A percentile compares a stretch with the other conserved stretches of the same genome.
Evolutionary conservation across 2,888 invertebrate species (phyloP).

Genomic region (Amblyteles armatorius): DNA sequence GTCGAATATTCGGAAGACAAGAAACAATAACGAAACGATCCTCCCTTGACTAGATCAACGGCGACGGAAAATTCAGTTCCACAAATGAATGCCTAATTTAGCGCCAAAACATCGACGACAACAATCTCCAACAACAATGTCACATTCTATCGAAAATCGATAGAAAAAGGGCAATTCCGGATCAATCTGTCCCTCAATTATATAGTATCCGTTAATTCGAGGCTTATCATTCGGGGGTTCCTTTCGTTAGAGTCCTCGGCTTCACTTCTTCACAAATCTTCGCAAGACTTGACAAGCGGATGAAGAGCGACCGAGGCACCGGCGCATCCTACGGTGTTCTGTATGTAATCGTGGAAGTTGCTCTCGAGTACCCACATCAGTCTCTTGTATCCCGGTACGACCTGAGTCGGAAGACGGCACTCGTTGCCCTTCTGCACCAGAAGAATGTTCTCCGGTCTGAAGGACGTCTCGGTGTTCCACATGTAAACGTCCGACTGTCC

Average conservation of each 20-base stretch:
- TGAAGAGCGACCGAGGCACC: constrained; percentile 88
- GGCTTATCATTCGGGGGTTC: not conserved
- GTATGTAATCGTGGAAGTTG: constrained; percentile 89
- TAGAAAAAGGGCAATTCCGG: not conserved
- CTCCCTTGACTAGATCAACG: constrained; percentile 57
- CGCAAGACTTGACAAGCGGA: constrained; percentile 86
- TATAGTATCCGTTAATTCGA: not conserved
- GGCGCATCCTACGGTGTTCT: constrained; percentile 87
- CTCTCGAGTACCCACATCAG: constrained; percentile 89
- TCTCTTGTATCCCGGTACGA: constrained; percentile 87
- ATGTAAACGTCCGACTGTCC: constrained; percentile 87
- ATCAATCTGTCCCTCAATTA: not conserved
- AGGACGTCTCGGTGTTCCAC: constrained; percentile 88
- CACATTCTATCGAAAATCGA: not conserved
- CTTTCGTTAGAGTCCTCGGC: constrained; percentile 1
- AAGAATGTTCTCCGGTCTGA: constrained; percentile 86
- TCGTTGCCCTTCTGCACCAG: constrained; percentile 87
- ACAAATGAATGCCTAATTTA: not conserved
- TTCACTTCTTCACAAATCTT: constrained; percentile 71
- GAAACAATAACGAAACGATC: constrained; percentile 24
- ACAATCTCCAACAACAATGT: constrained; percentile 16
- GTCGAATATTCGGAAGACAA: not conserved
- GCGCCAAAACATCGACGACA: not conserved
- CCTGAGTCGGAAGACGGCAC: constrained; percentile 88
- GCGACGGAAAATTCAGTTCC: constrained; percentile 31